Evolutionary conservation across 2,113 vertebrate species (phyloP), one percentile per base, ranked within the genome.

Genomic region (Vidua chalybeata): DNA sequence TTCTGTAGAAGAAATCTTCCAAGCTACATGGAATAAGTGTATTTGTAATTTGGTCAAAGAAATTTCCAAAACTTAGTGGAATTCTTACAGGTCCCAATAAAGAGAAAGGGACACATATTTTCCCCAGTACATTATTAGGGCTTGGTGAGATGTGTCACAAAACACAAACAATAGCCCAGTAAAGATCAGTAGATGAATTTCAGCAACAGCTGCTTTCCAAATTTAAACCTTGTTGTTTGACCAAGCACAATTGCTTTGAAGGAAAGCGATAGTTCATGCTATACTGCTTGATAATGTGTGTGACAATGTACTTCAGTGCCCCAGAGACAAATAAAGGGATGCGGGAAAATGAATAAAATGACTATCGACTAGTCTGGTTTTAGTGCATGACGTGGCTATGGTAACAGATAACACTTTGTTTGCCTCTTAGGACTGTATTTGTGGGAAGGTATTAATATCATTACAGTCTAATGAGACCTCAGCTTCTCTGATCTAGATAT

Each of bases 231-330:
- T 33, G 20, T 90, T 35, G 62, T 79, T 96, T 95, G 51, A 26
- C 58, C 81, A 67, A 76, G 45, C 69, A 48, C 20, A 83, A 18
- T 73, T 68, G 12, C 15, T 73, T 48, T 84, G 62, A 89, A 76
- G 6, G 8, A 35, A 72, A 45, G 20, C 0, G 2, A 15, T 41
- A 74, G 31, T 58, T 87, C 37, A 37, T 37, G 12, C 6, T 26
- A 24, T 74, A 39, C 7, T 5, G 13, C n/a, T 55, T 79, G 67
- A n/a, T 28, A 52, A 28, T 77, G 52, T 87, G 89, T 76, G 67
- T 91, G 55, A 87, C 54, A 89, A 61, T 64, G 59, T 94, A 84
- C n/a, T 66, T 96, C 46, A 63, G 9, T 85, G 62, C 15, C 31
- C 41, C 31, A 28, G 28, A 86, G 73, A 54, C 52, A 92, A 89